Percentiles rank a stretch among this genome's conserved stretches.
These are phyloP conservation scores for Pelmatolapia mariae DNA, from an alignment of 2,113 vertebrate genomes.

Conservation along the genomic window DNA sequence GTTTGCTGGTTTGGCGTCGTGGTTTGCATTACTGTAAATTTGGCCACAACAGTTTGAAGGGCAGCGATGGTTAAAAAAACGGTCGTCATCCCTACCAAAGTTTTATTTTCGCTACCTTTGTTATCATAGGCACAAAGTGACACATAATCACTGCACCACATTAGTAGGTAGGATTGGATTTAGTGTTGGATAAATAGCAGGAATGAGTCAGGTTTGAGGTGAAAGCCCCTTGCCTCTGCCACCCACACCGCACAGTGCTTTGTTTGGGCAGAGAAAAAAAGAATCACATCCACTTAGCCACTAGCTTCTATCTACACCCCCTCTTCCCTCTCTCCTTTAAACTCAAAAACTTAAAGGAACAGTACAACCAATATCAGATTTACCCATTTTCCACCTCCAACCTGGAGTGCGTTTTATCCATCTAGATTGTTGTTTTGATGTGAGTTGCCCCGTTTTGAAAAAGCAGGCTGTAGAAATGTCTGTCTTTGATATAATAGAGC, in stretches of 20 bases:
- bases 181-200: neutral
- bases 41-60: constrained; percentile 25
- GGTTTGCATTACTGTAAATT: constrained; percentile 48
- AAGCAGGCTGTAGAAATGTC: neutral
- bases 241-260: neutral
- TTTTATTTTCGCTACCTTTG: constrained; percentile 2
- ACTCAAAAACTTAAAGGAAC: neutral
- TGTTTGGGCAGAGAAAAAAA: constrained; percentile 38
- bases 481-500: neutral
- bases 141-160: neutral
- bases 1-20: constrained; percentile 15
- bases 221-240: neutral
- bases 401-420: neutral
- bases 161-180: neutral
- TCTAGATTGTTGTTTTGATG: neutral
- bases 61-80: neutral
- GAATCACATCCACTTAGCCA: constrained; percentile 49
- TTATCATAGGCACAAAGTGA: neutral
- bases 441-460: neutral
- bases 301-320: constrained; percentile 9
- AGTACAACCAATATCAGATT: neutral
- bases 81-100: neutral
- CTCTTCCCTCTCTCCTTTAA: neutral
- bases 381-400: neutral
- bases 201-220: neutral